Evolutionary conservation across 2,113 vertebrate species (phyloP).

Genomic region (Pyrgilauda ruficollis): DNA sequence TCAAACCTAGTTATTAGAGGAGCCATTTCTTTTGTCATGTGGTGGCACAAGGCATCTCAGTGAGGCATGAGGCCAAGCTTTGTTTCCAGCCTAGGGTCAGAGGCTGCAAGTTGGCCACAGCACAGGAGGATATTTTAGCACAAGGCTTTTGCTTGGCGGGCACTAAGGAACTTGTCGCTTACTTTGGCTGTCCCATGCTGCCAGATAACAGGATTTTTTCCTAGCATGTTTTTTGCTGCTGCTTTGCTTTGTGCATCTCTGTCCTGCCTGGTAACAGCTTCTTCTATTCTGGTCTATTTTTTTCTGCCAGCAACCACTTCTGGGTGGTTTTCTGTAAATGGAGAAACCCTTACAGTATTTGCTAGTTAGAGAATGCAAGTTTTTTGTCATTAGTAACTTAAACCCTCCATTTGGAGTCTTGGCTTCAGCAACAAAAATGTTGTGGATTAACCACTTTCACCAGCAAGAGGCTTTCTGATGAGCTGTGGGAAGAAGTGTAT

Average conservation of each 20-base stretch:
- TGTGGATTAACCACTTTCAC: slow-evolving; percentile 62
- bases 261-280: slow-evolving; percentile 60
- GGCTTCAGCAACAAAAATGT: slow-evolving; percentile 39
- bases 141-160: slow-evolving; percentile 22
- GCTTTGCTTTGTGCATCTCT: slow-evolving; percentile 18
- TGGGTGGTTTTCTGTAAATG: slow-evolving; percentile 59
- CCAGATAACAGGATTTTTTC: slow-evolving; percentile 49
- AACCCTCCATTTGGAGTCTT: slow-evolving; percentile 37
- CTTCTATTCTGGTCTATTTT: slow-evolving; percentile 50
- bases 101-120: not conserved
- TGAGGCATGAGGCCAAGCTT: not conserved
- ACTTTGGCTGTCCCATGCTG: slow-evolving; percentile 16
- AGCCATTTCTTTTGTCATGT: not conserved
- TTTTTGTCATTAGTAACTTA: slow-evolving; percentile 54
- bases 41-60: not conserved
- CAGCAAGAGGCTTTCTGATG: slow-evolving; percentile 46
- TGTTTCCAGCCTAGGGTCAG: slow-evolving; percentile 26
- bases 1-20: not conserved
- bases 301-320: slow-evolving; percentile 51
- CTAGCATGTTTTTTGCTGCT: not conserved
- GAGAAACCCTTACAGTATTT: slow-evolving; percentile 24
- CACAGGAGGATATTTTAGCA: slow-evolving; percentile 29
- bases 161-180: slow-evolving; percentile 30
- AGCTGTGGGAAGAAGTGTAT: slow-evolving; percentile 36
- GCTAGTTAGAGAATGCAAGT: slow-evolving; percentile 11